Evolutionary conservation across 2,888 invertebrate species (phyloP), one percentile per base, ranked within the genome.

Genomic region (Chalcosyrphus nemorum): DNA sequence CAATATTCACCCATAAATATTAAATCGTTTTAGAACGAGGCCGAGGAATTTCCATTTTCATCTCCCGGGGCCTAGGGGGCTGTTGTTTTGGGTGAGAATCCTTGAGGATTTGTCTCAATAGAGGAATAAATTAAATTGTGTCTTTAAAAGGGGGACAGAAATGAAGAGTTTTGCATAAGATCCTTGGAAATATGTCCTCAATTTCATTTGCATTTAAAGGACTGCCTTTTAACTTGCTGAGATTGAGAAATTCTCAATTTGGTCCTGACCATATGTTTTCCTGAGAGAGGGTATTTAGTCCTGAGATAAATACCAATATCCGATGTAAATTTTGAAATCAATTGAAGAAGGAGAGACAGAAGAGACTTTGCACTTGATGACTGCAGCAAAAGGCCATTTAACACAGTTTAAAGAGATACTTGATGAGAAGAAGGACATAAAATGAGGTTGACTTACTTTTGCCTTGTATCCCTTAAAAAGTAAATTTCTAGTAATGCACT

Each of bases 21-120:
- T 19, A 70, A 70, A 70, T 47, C 56, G 56, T 35, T 70, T 47
- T 63, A 9, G 21, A 47, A 56, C 29, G 68, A 54, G 66, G 47
- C 19, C 47, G n/a, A 63, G 47, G 63, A 63, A 50, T 63, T 63
- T 66, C 27, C 19, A 54, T 54, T 56, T 13, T 27, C n/a, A 27
- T 65, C 2, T 54, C 6, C n/a, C 4, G n/a, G n/a, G 24, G 0
- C 29, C 9, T 27, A 4, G 21, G 5, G 13, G 54, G 6, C 7
- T 29, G 27, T n/a, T 47, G 45, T 61, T 61, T 47, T 21, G 6
- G n/a, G 19, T 63, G 63, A 21, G 47, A 35, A 63, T 63, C 63
- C 32, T 47, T 63, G 21, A 47, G 63, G 32, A 63, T 43, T 59
- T 59, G 43, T 59, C 27, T 59, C 27, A 9, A 19, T 59, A 24